These are phyloP conservation scores for Brachyalestes nurse DNA, from an alignment of 2,797 vertebrate genomes.

Conservation along the genomic window DNA sequence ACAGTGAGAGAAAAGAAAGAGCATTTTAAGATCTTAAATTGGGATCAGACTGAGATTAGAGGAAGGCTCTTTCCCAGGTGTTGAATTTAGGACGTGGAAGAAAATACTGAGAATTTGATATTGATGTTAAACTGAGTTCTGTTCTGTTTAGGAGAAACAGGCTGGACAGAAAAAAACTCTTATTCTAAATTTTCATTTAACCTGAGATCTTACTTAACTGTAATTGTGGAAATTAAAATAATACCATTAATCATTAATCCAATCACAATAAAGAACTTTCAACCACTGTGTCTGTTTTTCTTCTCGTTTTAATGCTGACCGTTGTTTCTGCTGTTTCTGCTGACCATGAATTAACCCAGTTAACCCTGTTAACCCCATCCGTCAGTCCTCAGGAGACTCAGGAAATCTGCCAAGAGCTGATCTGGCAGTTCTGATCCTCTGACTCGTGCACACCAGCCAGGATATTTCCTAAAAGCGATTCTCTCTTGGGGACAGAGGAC, in stretches of 20 bases:
- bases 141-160: too few relatives aligned
- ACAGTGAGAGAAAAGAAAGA: too few relatives aligned
- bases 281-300: slow-evolving; percentile 17
- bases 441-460: slow-evolving; percentile 33
- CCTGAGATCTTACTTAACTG: too few relatives aligned
- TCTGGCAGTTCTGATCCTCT: slow-evolving; percentile 24
- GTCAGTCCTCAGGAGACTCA: slow-evolving; percentile 40
- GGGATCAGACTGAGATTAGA: too few relatives aligned
- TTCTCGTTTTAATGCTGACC: slow-evolving; percentile 26
- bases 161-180: too few relatives aligned
- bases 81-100: too few relatives aligned
- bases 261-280: slow-evolving; percentile 36
- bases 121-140: too few relatives aligned
- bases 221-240: not conserved
- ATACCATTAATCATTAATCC: not conserved
- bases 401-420: slow-evolving; percentile 47
- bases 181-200: too few relatives aligned
- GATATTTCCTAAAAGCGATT: slow-evolving; percentile 12
- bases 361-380: not conserved
- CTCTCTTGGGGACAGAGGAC: slow-evolving; percentile 14
- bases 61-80: too few relatives aligned
- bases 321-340: slow-evolving; percentile 8
- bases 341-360: slow-evolving; percentile 24
- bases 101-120: too few relatives aligned
- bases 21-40: too few relatives aligned